Percentiles rank a stretch among this genome's conserved stretches.
Evolutionary conservation across 2,888 invertebrate genomes (phyloP).

Genomic region (Eudemis profundana): DNA sequence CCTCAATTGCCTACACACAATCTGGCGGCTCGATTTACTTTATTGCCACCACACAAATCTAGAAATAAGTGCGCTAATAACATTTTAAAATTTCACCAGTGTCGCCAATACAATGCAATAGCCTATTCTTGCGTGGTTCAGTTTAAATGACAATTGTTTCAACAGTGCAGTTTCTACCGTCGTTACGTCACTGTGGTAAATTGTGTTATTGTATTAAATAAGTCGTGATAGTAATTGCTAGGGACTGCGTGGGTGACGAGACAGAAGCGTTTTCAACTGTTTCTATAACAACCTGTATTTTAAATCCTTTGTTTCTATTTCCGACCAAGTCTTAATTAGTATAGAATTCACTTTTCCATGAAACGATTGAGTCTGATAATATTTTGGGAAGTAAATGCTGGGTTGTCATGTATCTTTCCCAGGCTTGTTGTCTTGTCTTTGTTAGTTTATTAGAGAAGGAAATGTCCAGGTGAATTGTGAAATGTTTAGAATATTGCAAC

Average conservation of each 20-base stretch:
- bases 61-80: slow-evolving; percentile 37
- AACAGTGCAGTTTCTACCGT: slow-evolving; percentile 36
- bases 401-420: background rate
- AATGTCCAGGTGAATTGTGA: slow-evolving; percentile 8
- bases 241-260: slow-evolving; percentile 35
- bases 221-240: slow-evolving; percentile 48
- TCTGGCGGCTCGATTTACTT: background rate
- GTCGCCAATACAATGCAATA: slow-evolving; percentile 42
- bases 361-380: background rate
- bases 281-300: background rate
- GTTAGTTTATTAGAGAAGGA: slow-evolving; percentile 19
- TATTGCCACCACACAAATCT: slow-evolving; percentile 31
- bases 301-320: too few relatives aligned
- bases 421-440: slow-evolving; percentile 3
- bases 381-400: background rate
- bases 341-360: background rate
- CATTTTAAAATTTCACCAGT: slow-evolving; percentile 32
- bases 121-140: slow-evolving; percentile 31
- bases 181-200: slow-evolving; percentile 47
- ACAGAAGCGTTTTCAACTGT: slow-evolving; percentile 13
- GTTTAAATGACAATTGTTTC: slow-evolving; percentile 42
- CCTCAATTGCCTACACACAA: too few relatives aligned
- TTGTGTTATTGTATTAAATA: slow-evolving; percentile 54
- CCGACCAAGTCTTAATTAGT: too few relatives aligned
- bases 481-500: background rate